Evolutionary conservation across 2,888 invertebrate genomes (phyloP), one percentile per base, ranked within the genome.

Genomic region (Didymodactylos carnosus): DNA sequence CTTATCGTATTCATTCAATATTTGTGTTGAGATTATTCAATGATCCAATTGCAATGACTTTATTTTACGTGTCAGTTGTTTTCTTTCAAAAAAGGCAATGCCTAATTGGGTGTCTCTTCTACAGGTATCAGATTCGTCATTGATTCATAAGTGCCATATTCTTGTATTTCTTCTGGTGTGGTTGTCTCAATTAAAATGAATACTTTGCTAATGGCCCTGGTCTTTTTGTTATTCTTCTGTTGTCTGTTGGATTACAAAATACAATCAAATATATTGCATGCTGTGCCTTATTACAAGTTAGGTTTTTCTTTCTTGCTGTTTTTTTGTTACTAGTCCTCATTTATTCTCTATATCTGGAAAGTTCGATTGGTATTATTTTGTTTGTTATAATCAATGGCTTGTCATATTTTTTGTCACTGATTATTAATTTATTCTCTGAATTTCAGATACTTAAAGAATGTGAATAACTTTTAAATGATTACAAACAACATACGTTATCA

Each of bases 101-200:
- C 94, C 87, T 87, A 43, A 79, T 88, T 25, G 97, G 92, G 1
- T 94, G 93, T 82, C 78, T 91, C 62, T 86, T 91, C 77, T 97
- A 89, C 80, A 87, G 86, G 86, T 86, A 78, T 62, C 75, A n/a
- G 16, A 19, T 72, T 35, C 3, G 3, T 49, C 13, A 19, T 29
- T 39, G 5, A n/a, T 27, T 53, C 39, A 6, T 7, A 43, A 16
- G 2, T 10, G n/a, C n/a, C n/a, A 35, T 10, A 8, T 72, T 23
- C 16, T 14, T 39, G 3, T 16, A n/a, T 23, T 16, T 39, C 35
- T 80, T 83, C 74, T 82, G 95, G 95, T 81, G 83, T 95, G 73
- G 97, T 91, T 4, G 95, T 99, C 1, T 93, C 94, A 2, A 87
- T 99, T 0, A 99, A 99, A 86, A 99, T 99, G 98, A 99, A 98